Base-by-base conservation (phyloP, 2,797 vertebrate species). In the Sebastes trivittatus region DNA sequence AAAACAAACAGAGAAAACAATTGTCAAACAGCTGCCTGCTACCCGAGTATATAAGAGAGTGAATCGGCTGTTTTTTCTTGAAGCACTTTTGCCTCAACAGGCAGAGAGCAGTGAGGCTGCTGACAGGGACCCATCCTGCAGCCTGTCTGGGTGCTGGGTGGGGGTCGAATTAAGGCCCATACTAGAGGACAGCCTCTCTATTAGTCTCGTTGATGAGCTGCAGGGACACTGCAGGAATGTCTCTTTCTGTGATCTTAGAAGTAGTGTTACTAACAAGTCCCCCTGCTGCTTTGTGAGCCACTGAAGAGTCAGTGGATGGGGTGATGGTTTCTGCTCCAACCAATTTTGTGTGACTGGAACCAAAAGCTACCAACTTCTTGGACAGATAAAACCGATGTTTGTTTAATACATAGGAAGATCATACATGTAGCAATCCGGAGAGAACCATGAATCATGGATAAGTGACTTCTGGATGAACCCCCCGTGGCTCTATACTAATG, bases 401-500 rank as follows among this genome's bases (percentile, higher is more conserved):
- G 23, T 32, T 42, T 20, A 36, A 27, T 60, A 29, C 3, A 10
- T 6, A 1, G 11, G 11, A 32, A 81, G 25, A 36, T 75, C 52
- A 22, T 20, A 14, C 29, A 52, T 63, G 32, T 46, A 58, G 64
- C 3, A 22, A 29, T 52, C 54, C 27, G 68, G 2, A 67, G 61
- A n/a, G 30, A 9, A 59, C 36, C 55, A 18, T 67, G 70, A 81
- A 18, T 77, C 66, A 13, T 29, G 54, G 38, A 42, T 42, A 65
- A 20, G 34, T 84, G 86, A 88, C 89, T 90, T 80, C 29, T 80
- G 80, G 27, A 82, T 90, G 89, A 88, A 84, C 80, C 65, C 83
- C 82, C 55, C 30, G 36, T 59, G 22, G 75, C 52, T 76, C 62
- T 56, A 30, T 54, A 13, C 71, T 77, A 83, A 63, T 75, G 77